Percentiles rank a stretch among this genome's conserved stretches.
Evolutionary conservation across 92 coral and sea anemone genomes (phyloP).

Genomic region (Plumapathes pennacea): DNA sequence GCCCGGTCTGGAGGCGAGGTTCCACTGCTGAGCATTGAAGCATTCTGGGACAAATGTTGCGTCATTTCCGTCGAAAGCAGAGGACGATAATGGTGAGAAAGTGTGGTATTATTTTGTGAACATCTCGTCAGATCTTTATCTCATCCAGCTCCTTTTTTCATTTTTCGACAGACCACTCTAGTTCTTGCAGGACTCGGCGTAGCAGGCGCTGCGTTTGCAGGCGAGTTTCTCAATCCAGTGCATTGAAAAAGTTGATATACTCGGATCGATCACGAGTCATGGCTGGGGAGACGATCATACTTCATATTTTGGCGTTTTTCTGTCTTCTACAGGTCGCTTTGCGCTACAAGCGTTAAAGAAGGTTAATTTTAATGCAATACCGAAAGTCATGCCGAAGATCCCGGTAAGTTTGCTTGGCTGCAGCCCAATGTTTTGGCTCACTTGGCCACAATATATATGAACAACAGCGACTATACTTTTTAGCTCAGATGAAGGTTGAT

Average conservation of each 20-base stretch:
- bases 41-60: slow-evolving; percentile 55
- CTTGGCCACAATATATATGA: background rate
- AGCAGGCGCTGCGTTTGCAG: slow-evolving; percentile 95
- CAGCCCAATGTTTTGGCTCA: background rate
- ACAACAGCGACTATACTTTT: background rate
- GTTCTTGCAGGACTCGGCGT: slow-evolving; percentile 93
- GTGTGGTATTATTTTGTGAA: background rate
- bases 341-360: slow-evolving; percentile 81
- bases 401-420: slow-evolving; percentile 70
- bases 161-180: slow-evolving; percentile 63
- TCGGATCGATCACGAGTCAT: background rate
- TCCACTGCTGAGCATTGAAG: slow-evolving; percentile 12
- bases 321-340: slow-evolving; percentile 65
- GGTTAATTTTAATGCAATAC: slow-evolving; percentile 84
- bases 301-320: background rate
- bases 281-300: background rate
- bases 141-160: background rate
- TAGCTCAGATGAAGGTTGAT: no score
- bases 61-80: slow-evolving; percentile 48
- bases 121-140: background rate
- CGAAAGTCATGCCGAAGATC: slow-evolving; percentile 89
- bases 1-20: no score
- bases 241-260: background rate
- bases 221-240: slow-evolving; percentile 26
- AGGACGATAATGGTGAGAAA: slow-evolving; percentile 46